phyloP scores from a whole-genome alignment of 2,113 vertebrate species.

The Istiophorus platypterus region DNA sequence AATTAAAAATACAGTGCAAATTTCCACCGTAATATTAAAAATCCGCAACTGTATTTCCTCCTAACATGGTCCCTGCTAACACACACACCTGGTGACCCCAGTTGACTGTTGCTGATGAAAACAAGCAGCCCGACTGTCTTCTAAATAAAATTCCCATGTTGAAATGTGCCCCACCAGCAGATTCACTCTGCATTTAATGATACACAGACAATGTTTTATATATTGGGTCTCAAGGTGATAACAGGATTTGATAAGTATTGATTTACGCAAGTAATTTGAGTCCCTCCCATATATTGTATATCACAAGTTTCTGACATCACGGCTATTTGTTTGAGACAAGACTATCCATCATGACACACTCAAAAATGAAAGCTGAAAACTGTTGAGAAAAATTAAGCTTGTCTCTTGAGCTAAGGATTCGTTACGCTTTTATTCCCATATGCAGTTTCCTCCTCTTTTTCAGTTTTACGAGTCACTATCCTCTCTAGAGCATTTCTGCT shows the following conservation, averaged over 20 bases:
- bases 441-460: conserved; percentile 26
- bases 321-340: conserved; percentile 63
- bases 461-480: conserved; percentile 6
- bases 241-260: conserved; percentile 77
- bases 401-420: conserved; percentile 17
- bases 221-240: conserved; percentile 70
- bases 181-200: conserved; percentile 64
- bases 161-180: conserved; percentile 62
- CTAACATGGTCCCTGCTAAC: conserved; percentile 22
- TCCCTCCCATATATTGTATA: conserved; percentile 53
- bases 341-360: conserved; percentile 61
- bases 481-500: conserved; percentile 35
- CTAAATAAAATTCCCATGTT: conserved; percentile 50
- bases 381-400: not conserved
- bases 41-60: conserved; percentile 28
- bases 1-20: conserved; percentile 51
- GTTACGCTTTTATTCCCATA: conserved; percentile 39
- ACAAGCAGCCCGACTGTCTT: conserved; percentile 53
- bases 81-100: conserved; percentile 35
- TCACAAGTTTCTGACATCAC: conserved; percentile 63
- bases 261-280: conserved; percentile 73
- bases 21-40: conserved; percentile 46
- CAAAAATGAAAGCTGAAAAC: conserved; percentile 32
- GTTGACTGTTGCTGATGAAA: conserved; percentile 47
- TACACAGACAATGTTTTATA: conserved; percentile 57